Conservation (phyloP, 1,140 invertebrate species). For the Drosophila guanche region DNA sequence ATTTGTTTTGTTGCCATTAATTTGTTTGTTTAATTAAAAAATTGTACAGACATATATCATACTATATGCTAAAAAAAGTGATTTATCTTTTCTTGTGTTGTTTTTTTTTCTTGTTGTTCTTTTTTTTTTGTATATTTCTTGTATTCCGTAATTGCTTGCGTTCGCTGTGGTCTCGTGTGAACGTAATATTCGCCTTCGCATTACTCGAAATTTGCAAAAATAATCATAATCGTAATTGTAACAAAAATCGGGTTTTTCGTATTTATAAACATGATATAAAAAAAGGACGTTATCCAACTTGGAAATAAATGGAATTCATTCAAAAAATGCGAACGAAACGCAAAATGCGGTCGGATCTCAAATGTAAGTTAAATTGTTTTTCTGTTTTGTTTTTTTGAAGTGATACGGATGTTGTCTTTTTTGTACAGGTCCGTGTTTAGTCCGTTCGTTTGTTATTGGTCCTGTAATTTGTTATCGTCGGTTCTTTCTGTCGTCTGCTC, state of each 20-base stretch:
- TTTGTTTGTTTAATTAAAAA: constrained; percentile 80
- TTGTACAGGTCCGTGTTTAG: constrained; percentile 36
- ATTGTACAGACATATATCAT: constrained; percentile 81
- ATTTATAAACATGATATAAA: constrained; percentile 13
- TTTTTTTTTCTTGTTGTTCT: constrained; percentile 21
- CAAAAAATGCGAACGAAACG: constrained; percentile 51
- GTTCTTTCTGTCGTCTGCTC: constrained; percentile 42
- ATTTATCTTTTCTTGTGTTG: constrained; percentile 28
- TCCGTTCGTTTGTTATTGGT: constrained; percentile 27
- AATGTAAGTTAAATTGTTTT: constrained; percentile 22
- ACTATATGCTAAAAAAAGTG: constrained; percentile 74
- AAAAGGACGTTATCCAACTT: constrained; percentile 27
- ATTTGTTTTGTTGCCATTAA: constrained; percentile 80
- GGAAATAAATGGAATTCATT: constrained; percentile 64
- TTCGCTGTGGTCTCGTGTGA: constrained; percentile 39
- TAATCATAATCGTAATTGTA: constrained; percentile 18
- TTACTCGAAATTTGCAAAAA: constrained; percentile 16
- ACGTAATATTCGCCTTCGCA: constrained; percentile 15
- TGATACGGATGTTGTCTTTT: constrained; percentile 39
- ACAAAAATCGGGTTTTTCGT: constrained; percentile 24
- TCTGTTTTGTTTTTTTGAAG: constrained; percentile 17
- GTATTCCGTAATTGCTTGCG: constrained; percentile 32
- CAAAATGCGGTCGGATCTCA: constrained; percentile 43
- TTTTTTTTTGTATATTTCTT: constrained; percentile 23
- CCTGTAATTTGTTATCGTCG: constrained; percentile 1